Base-by-base conservation (phyloP, 2,113 vertebrate genomes). In the Calidris pygmaea region DNA sequence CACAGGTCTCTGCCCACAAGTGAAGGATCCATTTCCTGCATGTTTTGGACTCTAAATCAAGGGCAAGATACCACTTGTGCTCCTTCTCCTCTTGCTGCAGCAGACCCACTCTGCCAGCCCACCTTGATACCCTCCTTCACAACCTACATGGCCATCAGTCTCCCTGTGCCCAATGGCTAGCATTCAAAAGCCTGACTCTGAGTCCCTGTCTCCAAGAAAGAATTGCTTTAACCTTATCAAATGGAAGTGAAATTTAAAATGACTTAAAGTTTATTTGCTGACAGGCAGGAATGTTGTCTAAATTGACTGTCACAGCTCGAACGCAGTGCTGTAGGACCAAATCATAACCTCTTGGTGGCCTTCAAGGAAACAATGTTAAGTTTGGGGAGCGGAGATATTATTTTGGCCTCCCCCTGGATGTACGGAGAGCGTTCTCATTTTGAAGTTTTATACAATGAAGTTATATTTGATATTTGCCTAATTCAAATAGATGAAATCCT, bases 171-270 rank as follows among this genome's bases (percentile, higher is more conserved):
- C 19, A 2, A 32, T 24, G 74, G 7, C 41, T 83, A 1, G 39
- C 1, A 0, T n/a, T 89, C 35, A 67, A 41, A 94, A 70, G 9
- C 66, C 34, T 93, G 55, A 30, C 15, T 86, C 45, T 7, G 65
- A 93, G 70, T 68, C 66, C 37, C 48, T 78, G 3, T 89, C 62
- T 92, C 63, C 60, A 19, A 26, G 30, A 87, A 39, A 52, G 86
- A 96, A 97, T 94, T 96, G 82, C 79, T 97, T 95, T 97, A 96
- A 93, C 93, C 87, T 95, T 89, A 91, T 92, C 87, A 96, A 92
- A 84, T 78, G 56, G 89, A 91, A 94, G 77, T 90, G 89, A 94
- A 87, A 96, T 95, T 87, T 95, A 93, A 95, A 97, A 94, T 88
- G 48, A 50, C 89, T 94, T 76, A 81, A 93, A 90, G 65, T 87